A percentile compares a stretch with the other conserved stretches of the same genome.
Evolutionary conservation across 2,797 vertebrate genomes (phyloP).

Genomic region (Ceryle rudis): DNA sequence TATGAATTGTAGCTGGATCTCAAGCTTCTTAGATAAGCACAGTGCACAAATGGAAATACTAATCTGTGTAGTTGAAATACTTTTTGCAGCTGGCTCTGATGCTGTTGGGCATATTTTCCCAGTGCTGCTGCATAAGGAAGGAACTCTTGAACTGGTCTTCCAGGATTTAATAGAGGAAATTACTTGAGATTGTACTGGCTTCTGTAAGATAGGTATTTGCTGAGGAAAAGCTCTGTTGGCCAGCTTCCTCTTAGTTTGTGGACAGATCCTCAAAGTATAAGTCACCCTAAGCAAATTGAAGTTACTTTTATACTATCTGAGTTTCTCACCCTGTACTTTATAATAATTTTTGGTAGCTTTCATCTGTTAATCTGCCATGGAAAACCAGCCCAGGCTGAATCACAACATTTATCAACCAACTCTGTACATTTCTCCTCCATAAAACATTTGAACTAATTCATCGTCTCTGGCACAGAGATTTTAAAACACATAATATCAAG

Average conservation of each 20-base stretch:
- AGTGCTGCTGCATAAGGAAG: background rate
- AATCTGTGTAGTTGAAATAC: background rate
- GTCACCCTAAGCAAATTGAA: background rate
- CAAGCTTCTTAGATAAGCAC: background rate
- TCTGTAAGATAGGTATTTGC: background rate
- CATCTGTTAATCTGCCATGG: background rate
- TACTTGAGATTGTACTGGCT: background rate
- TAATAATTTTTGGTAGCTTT: background rate
- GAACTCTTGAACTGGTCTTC: background rate
- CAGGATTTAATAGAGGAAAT: background rate
- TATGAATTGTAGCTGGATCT: background rate
- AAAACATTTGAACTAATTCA: background rate
- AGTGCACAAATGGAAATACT: background rate
- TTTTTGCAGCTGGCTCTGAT: background rate
- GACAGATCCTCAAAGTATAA: background rate
- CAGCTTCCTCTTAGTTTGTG: background rate
- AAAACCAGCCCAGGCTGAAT: background rate
- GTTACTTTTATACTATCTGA: background rate
- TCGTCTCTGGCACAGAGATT: background rate
- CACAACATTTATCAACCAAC: background rate
- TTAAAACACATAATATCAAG: background rate
- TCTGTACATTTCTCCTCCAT: background rate
- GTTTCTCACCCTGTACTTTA: background rate
- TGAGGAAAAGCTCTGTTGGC: background rate
- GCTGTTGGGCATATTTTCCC: background rate